Base-by-base conservation (phyloP, 2,113 vertebrate species). In the Todiramphus chloris region DNA sequence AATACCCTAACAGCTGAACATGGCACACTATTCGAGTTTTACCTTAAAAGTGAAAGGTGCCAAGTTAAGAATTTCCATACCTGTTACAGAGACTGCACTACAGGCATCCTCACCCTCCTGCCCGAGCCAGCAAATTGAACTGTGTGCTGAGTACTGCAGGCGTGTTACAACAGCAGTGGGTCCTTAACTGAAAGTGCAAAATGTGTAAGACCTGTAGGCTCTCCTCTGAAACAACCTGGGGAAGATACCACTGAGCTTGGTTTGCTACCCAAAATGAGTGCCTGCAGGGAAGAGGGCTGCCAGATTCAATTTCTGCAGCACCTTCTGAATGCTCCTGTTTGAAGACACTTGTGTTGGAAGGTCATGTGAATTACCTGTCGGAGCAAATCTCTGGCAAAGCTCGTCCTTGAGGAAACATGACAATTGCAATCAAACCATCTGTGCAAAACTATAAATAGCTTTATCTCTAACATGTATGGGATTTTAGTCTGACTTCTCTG, bases 361-460 rank as follows among this genome's bases (percentile, higher is more conserved):
- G 83, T 87, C 33, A 16, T 46, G 51, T 51, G 83, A 93, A 48
- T 92, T 94, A 94, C 94, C 96, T 95, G 91, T 76, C 1, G 1
- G 83, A 89, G 63, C 62, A 87, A 63, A 89, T 87, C 43, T 85
- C 74, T 87, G 80, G 66, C 39, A 33, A 33, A 92, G 41, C 48
- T 82, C 87, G 74, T 92, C 95, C 91, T 96, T 97, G 83, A 94
- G 83, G 80, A 92, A 92, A 82, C 58, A 33, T 69, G 48, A 89
- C 77, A 83, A 79, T 94, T 93, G 19, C 62, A 86, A 73, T 85
- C 43, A 93, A 86, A 64, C 94, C 76, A 82, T 96, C 92, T 96
- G 90, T 95, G 69, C 86, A 75, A 73, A 87, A 73, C 69, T 94
- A 93, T 92, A 93, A 92, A 95, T 94, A 95, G 80, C 51, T 83